Base-by-base conservation (phyloP, 2,888 invertebrate species). In the Drosophila mulleri region DNA sequence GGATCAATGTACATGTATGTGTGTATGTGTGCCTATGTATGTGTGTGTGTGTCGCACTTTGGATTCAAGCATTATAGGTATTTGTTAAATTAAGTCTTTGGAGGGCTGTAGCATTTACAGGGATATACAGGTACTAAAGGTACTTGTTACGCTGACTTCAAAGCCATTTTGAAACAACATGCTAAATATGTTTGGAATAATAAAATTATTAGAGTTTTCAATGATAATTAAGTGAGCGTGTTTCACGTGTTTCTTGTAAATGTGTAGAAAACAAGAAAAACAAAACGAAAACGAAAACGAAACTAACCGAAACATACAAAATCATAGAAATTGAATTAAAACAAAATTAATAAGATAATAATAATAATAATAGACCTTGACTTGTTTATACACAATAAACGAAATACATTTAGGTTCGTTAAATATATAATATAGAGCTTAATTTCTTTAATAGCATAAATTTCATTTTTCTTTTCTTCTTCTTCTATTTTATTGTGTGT, bases 141-240 rank as follows among this genome's bases (percentile, higher is more conserved):
- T 83, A 86, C 86, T 86, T 86, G 80, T 70, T 67, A 78, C 88
- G 83, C 79, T 86, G 78, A 86, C 67, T 71, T 78, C 52, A 72
- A 89, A 88, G 89, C 88, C 72, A 68, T 73, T 72, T 80, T 78
- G 70, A 74, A 87, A 87, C 83, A 85, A 83, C 87, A 87, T 87
- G 87, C 87, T 89, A 72, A 80, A 72, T 70, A 84, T 70, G 26
- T 75, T 87, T 79, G 44, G 72, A 78, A 73, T 72, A 74, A 79
- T 66, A 80, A 77, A 77, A 60, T 68, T 53, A 67, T 44, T 75
- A 67, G 65, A 65, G 58, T 63, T 65, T 78, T 76, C 61, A 88
- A 84, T 85, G 86, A 56, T 72, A 83, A 85, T 79, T 75, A 80
- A 77, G 84, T 85, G 88, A 84, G 84, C 84, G 88, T 84, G 88